These are phyloP conservation scores for Zoroaster sp. DNA, from an alignment of 53 echinoderm and acorn worm genomes.

Conservation along the genomic window DNA sequence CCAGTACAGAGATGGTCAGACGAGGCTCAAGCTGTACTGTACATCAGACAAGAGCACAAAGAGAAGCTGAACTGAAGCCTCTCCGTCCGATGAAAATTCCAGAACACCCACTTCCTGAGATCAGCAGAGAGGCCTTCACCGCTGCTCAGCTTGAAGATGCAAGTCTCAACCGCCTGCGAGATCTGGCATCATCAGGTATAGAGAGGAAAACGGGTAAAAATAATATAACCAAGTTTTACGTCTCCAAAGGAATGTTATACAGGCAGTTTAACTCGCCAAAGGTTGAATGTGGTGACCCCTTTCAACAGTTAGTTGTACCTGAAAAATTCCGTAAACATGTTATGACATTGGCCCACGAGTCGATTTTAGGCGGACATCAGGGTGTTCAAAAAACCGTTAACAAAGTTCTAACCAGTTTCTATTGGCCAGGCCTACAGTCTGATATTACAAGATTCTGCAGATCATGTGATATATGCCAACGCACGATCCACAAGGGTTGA, in stretches of 20 bases:
- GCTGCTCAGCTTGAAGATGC: neutral
- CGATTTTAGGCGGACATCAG: too few relatives aligned
- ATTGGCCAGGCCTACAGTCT: too few relatives aligned
- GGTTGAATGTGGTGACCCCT: neutral
- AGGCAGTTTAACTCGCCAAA: neutral
- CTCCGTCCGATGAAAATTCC: neutral
- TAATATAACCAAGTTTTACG: neutral
- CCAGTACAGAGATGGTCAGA: neutral
- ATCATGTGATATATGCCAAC: too few relatives aligned
- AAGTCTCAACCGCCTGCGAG: neutral
- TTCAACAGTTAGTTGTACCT: too few relatives aligned
- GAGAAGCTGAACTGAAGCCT: neutral
- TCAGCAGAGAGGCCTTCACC: too few relatives aligned
- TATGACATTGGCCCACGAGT: too few relatives aligned
- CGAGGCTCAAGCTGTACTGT: neutral
- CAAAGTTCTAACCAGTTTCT: too few relatives aligned
- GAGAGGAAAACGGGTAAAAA: neutral
- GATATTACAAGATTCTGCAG: too few relatives aligned
- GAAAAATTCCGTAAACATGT: too few relatives aligned
- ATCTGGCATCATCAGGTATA: neutral
- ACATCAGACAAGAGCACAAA: slow-evolving; percentile 30
- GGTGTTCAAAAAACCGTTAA: too few relatives aligned
- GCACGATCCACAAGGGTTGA: too few relatives aligned
- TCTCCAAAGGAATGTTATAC: neutral
- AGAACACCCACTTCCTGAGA: too few relatives aligned